Evolutionary conservation across 1,140 invertebrate species (phyloP).

Genomic region (Manduca sexta): DNA sequence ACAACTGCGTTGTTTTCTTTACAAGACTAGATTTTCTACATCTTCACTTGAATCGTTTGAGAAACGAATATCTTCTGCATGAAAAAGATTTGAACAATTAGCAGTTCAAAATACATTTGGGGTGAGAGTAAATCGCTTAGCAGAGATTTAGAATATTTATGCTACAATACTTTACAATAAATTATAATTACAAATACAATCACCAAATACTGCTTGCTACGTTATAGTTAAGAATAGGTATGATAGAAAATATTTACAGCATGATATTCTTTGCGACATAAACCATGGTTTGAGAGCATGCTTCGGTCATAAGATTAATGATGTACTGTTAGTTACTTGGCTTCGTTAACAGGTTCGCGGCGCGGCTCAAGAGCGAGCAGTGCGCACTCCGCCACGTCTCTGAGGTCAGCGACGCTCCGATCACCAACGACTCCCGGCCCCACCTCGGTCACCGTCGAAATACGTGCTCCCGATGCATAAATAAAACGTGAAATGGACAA

Average conservation of each 20-base stretch:
- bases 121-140: no score
- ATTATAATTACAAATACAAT: no score
- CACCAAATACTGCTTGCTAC: no score
- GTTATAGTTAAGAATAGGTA: neutral
- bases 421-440: constrained; percentile 60
- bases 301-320: constrained; percentile 1
- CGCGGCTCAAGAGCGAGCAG: constrained; percentile 80
- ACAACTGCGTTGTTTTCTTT: no score
- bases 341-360: constrained; percentile 75
- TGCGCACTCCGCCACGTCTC: constrained; percentile 76
- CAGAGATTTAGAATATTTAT: no score
- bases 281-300: constrained; percentile 17
- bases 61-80: no score
- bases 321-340: neutral
- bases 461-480: constrained; percentile 59
- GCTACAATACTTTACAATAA: no score
- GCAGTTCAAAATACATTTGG: no score
- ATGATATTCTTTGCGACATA: neutral
- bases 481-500: constrained; percentile 13
- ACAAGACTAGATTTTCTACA: no score
- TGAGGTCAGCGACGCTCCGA: constrained; percentile 60
- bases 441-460: constrained; percentile 64
- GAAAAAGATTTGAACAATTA: no score
- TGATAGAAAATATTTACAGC: neutral
- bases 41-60: no score